These are phyloP conservation scores for Aurelia coerulea DNA, from an alignment of 30 jellyfish, hydroid and myxozoan species.

Conservation along the genomic window DNA sequence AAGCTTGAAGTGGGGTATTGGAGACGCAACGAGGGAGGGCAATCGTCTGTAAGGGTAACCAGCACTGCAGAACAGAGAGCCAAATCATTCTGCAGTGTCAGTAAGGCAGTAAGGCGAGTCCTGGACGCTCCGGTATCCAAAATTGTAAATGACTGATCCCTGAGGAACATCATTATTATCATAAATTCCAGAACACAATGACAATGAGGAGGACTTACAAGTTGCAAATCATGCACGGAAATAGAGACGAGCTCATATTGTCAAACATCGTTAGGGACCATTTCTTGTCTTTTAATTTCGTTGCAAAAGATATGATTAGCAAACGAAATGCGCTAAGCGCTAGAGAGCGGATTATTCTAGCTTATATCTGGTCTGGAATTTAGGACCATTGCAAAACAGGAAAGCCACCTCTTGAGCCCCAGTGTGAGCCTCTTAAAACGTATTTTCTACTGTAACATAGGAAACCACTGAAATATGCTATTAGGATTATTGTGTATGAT, in stretches of 20 bases:
- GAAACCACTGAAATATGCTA: slow-evolving; percentile 1
- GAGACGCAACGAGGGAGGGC: no score
- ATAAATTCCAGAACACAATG: no score
- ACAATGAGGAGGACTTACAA: no score
- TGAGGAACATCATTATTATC: no score
- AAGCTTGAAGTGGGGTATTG: no score
- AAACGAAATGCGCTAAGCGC: not conserved
- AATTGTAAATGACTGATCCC: no score
- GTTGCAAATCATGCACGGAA: no score
- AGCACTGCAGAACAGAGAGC: no score
- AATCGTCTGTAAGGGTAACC: no score
- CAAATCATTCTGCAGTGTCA: no score
- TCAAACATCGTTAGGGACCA: not conserved
- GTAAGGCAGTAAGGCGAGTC: not conserved
- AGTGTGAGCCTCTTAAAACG: slow-evolving; percentile 3
- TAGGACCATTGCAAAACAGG: slow-evolving; percentile 48
- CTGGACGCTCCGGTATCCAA: not conserved
- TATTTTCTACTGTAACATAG: not conserved
- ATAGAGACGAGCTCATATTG: no score
- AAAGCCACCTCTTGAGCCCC: slow-evolving; percentile 31
- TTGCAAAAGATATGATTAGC: not conserved
- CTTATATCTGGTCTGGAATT: slow-evolving; percentile 38
- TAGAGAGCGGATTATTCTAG: slow-evolving; percentile 17
- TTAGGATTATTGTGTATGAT: not conserved
- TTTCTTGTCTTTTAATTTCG: slow-evolving; percentile 17